Evolutionary conservation across 53 echinoderm and acorn worm genomes (phyloP).

Genomic region (Temnopleurus reevesii): DNA sequence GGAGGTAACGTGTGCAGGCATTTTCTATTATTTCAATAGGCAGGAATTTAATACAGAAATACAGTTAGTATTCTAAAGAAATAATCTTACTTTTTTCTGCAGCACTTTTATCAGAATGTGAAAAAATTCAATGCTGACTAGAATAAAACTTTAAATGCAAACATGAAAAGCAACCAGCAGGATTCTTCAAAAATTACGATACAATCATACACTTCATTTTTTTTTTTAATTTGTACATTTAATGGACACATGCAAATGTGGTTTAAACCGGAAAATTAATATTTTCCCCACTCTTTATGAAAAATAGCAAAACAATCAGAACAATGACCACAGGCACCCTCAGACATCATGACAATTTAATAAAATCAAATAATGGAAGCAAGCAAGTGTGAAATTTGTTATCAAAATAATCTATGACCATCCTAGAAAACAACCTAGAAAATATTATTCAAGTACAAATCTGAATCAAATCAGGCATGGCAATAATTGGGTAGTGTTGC

Average conservation of each 20-base stretch:
- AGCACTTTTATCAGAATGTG: too few relatives aligned
- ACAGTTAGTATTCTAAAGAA: too few relatives aligned
- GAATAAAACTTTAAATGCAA: too few relatives aligned
- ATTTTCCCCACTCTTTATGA: background rate
- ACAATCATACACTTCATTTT: too few relatives aligned
- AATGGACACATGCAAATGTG: background rate
- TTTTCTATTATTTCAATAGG: too few relatives aligned
- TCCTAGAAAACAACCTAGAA: background rate
- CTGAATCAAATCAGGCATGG: background rate
- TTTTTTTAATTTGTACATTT: too few relatives aligned
- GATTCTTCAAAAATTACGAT: too few relatives aligned
- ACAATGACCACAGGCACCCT: background rate
- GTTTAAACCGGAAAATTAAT: background rate
- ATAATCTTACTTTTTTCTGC: too few relatives aligned
- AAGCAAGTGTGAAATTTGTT: background rate
- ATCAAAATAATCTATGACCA: background rate
- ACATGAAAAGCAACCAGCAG: too few relatives aligned
- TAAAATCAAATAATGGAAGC: background rate
- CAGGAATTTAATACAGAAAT: too few relatives aligned
- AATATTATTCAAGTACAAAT: background rate
- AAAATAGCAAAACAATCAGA: background rate
- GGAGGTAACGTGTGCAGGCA: slow-evolving; percentile 15
- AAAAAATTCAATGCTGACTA: too few relatives aligned
- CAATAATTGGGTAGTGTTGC: background rate
- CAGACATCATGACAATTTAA: background rate